Evolutionary conservation across 2,888 invertebrate species (phyloP).

Genomic region (Latrodectus elegans): DNA sequence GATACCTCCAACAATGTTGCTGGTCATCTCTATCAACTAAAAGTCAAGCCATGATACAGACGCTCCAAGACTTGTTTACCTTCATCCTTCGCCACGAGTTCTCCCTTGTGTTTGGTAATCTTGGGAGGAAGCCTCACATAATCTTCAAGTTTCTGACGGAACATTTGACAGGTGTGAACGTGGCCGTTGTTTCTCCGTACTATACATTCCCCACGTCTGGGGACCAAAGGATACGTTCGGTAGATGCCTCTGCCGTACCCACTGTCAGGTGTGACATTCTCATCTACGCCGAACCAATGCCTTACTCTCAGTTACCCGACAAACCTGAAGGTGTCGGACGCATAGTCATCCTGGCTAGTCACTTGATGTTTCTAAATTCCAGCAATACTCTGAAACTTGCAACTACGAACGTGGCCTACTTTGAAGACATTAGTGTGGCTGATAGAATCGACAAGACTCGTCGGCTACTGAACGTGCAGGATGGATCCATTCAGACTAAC

Average conservation of each 20-base stretch:
- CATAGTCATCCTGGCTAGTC: not conserved
- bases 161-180: not conserved
- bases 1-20: too few species aligned
- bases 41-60: too few species aligned
- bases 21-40: too few species aligned
- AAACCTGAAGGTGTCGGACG: not conserved
- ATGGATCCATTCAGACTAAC: not conserved
- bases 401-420: not conserved
- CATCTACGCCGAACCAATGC: not conserved
- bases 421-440: not conserved
- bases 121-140: not conserved
- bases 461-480: not conserved
- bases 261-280: not conserved
- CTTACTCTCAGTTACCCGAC: not conserved
- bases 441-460: not conserved
- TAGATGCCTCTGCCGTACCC: too few species aligned
- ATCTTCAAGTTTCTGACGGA: not conserved
- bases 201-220: not conserved
- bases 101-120: too few species aligned
- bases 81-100: not conserved
- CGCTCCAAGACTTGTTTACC: not conserved
- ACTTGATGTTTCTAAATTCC: not conserved
- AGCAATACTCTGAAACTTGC: not conserved
- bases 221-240: not conserved
- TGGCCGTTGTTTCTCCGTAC: not conserved